Percentiles rank a stretch among this genome's conserved stretches.
Conservation (phyloP, 2,888 invertebrate genomes). For the Bimastos eiseni region DNA sequence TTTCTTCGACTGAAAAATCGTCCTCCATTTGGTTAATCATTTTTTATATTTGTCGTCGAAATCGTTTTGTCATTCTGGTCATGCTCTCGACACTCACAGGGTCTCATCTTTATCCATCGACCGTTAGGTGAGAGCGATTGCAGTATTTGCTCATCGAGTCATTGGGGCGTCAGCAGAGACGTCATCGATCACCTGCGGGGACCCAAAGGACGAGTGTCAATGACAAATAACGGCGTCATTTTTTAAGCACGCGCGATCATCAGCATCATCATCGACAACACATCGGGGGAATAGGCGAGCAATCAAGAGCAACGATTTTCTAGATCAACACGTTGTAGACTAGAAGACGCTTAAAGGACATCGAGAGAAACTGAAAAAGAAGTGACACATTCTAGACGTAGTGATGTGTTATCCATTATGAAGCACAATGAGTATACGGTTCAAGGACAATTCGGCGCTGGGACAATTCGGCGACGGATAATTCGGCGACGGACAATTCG, state of each 20-base stretch:
- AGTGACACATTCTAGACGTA: neutral
- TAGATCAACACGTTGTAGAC: neutral
- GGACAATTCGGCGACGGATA: too few species aligned
- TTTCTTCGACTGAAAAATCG: neutral
- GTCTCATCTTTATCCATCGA: neutral
- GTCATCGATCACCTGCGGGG: neutral
- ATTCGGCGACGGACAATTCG: too few species aligned
- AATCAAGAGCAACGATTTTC: neutral
- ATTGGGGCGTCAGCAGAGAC: neutral
- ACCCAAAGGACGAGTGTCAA: neutral
- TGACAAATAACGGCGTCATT: neutral
- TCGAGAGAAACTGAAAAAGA: neutral
- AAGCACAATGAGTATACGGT: too few species aligned
- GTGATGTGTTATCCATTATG: too few species aligned
- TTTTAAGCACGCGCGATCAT: neutral
- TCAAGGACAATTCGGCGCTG: too few species aligned
- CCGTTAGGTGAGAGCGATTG: neutral
- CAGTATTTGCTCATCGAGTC: neutral
- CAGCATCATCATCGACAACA: neutral
- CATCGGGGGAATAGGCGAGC: neutral
- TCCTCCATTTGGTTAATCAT: neutral
- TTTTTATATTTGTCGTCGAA: neutral
- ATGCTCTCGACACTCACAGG: too few species aligned
- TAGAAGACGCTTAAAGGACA: neutral
- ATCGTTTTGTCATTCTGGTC: neutral